Evolutionary conservation across 2,113 vertebrate species (phyloP), one percentile per base, ranked within the genome.

Genomic region (Callospermophilus lateralis): DNA sequence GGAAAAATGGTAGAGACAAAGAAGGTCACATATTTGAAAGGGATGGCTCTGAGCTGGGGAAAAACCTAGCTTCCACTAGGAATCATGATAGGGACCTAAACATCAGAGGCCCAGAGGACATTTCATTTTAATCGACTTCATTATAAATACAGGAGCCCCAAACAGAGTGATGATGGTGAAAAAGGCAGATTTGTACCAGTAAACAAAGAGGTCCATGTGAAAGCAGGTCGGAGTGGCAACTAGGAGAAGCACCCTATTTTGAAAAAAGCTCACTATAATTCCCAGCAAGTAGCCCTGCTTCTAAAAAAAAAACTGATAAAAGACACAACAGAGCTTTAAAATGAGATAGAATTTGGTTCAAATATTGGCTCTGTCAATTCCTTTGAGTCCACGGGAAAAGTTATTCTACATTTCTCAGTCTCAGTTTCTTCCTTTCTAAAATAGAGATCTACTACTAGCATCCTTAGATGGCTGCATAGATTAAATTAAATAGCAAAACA

Each of bases 371-470:
- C 9, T 73, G 74, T 91, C 63, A 63, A 84, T 93, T 89, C 39
- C 74, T 96, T 37, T 39, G n/a, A 96, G 53, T 95, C 39, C 77
- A 90, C 86, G 28, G n/a, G 13, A 94, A 45, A 96, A 86, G 42
- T 93, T 81, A 61, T 17, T 91, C 48, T 90, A 32, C 9, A 93
- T 65, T 68, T 97, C 39, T 70, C 26, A 95, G 51, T 11, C 53
- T 91, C 63, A 20, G 78, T 93, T 93, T 93, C 37, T 97, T 96
- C 61, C 67, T 94, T 94, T 89, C 32, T 84, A 83, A 89, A 96
- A 89, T 70, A 76, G 48, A 93, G 48, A 58, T 53, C 19, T 53
- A 89, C 30, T 24, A 84, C 28, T 37, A 34, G 67, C 24, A 94
- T 37, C 67, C 79, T 79, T 17, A 55, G 34, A 68, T 8, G 37